These are phyloP conservation scores for Ophioninae sp. DNA, from an alignment of 2,888 invertebrate genomes.

Conservation along the genomic window DNA sequence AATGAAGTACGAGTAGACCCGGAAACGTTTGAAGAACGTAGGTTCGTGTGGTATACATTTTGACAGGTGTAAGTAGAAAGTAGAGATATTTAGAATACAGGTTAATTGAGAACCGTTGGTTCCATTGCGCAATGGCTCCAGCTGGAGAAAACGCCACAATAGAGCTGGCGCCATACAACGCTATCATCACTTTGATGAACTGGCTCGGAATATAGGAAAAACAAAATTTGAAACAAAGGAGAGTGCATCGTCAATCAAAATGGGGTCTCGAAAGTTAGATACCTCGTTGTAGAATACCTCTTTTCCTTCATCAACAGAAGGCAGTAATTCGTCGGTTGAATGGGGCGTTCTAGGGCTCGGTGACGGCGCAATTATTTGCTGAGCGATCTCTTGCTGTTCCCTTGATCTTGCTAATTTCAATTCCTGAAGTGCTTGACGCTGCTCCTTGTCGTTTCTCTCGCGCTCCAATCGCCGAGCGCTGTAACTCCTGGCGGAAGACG, in stretches of 20 bases:
- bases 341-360: slow-evolving; percentile 91
- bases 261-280: slow-evolving; percentile 36
- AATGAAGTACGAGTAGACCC: not conserved
- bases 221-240: not conserved
- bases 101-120: no score
- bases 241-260: slow-evolving; percentile 2
- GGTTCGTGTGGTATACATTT: no score
- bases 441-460: slow-evolving; percentile 91
- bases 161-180: not conserved
- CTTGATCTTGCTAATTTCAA: slow-evolving; percentile 88
- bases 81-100: no score
- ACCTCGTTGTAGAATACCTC: slow-evolving; percentile 83
- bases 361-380: slow-evolving; percentile 81
- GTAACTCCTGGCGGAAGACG: slow-evolving; percentile 91
- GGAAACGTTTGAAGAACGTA: no score
- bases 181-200: not conserved
- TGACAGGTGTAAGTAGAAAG: no score
- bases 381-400: slow-evolving; percentile 82
- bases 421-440: slow-evolving; percentile 88
- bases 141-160: not conserved
- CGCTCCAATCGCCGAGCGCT: slow-evolving; percentile 90
- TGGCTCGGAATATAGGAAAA: not conserved
- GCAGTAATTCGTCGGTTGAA: slow-evolving; percentile 91
- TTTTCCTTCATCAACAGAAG: slow-evolving; percentile 90
- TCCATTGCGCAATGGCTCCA: not conserved